Base-by-base conservation (phyloP, 2,797 vertebrate genomes). In the Enteromius argenteus region DNA sequence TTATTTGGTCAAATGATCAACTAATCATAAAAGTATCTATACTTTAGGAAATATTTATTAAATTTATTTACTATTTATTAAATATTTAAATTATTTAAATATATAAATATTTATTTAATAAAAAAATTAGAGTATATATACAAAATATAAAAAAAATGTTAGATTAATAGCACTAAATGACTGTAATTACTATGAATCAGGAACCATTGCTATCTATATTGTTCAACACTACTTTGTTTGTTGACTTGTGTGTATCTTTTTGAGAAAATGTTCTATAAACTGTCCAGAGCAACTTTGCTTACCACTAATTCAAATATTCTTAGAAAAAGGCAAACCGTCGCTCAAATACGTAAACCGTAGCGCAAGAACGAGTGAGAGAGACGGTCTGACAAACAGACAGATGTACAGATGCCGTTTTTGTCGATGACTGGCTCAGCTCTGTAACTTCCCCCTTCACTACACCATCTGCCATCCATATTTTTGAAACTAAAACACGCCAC, bases 391-490 rank as follows among this genome's bases (percentile, higher is more conserved):
- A 85, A 83, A 86, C 39, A 84, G 75, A 87, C 74, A 80, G 84
- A 88, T 87, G 83, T 81, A 83, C 77, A 80, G 66, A 81, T 2
- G 1, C 11, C 7, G 44, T 67, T 51, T 67, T 51, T 51, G 84
- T 64, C 35, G 56, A 73, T 58, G 87, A 85, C 81, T 80, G 74
- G 46, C 72, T 46, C 64, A 80, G 76, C 49, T 64, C 53, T 60
- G 46, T 32, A 49, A 35, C 75, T 72, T 72, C 87, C 85, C 67
- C 88, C 90, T 79, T 91, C 94, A 93, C 53, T 79, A 82, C 30
- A 71, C 89, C 91, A 87, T 92, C 94, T 94, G 91, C 92, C 93
- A 90, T 80, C 91, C 93, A 93, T 94, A 93, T 86, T 94, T 94
- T 93, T 88, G 90, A 93, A 87, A 91, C 90, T 90, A 92, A 95